phyloP scores from a whole-genome alignment of 2,888 invertebrate genomes.

The Capitulum mitella region DNA sequence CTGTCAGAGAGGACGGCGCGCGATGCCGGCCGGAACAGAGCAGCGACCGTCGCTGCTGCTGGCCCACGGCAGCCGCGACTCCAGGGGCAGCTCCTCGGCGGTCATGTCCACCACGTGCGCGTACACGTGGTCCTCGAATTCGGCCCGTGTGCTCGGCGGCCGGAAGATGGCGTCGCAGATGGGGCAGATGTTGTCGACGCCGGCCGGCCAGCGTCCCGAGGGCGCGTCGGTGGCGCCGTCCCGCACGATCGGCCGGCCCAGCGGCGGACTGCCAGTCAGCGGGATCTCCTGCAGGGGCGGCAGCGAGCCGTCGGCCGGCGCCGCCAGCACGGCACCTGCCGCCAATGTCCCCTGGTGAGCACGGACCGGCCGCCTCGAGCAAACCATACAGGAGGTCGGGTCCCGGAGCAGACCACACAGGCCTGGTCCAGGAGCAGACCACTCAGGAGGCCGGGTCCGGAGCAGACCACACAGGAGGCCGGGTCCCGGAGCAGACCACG shows the following conservation, averaged over 20 bases:
- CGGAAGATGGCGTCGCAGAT: neutral
- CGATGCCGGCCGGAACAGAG: no score
- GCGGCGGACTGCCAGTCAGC: neutral
- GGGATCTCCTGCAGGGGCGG: neutral
- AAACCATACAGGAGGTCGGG: no score
- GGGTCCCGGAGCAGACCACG: no score
- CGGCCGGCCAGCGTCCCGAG: neutral
- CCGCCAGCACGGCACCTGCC: neutral
- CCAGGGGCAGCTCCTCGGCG: slow-evolving; percentile 5
- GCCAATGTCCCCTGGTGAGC: no score
- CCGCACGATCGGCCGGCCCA: neutral
- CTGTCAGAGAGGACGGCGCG: no score
- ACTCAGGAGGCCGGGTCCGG: no score
- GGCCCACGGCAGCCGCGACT: no score
- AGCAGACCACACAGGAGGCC: no score
- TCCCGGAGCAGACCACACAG: no score
- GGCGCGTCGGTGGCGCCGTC: neutral
- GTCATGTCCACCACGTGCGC: slow-evolving; percentile 16
- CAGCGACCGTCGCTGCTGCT: no score
- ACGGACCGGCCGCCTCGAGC: no score
- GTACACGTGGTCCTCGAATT: slow-evolving; percentile 19
- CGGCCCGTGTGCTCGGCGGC: neutral
- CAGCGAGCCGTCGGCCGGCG: neutral
- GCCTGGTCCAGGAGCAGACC: no score
- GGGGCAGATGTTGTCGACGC: neutral